Evolutionary conservation across 2,888 invertebrate species (phyloP).

Genomic region (Prenolepis imparis): DNA sequence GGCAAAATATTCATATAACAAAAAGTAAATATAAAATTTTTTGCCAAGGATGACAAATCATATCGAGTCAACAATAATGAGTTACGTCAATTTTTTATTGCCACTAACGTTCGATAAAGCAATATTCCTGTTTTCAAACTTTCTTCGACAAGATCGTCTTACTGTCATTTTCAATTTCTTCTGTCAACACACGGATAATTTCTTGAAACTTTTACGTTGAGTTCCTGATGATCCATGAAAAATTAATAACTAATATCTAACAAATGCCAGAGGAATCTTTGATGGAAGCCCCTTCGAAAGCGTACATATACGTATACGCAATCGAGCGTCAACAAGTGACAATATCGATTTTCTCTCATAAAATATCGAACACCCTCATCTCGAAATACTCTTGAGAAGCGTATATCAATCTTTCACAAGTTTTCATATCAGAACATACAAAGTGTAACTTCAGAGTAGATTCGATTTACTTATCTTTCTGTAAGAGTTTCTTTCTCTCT

Average conservation of each 20-base stretch:
- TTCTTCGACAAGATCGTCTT: constrained; percentile 3
- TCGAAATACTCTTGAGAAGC: background rate
- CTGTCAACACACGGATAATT: constrained; percentile 21
- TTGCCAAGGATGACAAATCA: too few relatives aligned
- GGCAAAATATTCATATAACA: background rate
- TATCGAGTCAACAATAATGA: too few relatives aligned
- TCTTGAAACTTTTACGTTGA: background rate
- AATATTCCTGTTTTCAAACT: background rate
- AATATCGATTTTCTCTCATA: constrained; percentile 31
- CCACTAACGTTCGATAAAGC: background rate
- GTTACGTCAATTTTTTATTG: background rate
- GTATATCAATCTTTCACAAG: constrained; percentile 39
- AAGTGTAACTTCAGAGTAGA: background rate
- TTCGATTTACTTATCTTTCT: background rate
- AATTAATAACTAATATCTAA: constrained; percentile 32
- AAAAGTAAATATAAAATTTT: constrained; percentile 11
- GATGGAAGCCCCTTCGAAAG: background rate
- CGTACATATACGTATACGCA: constrained; percentile 22
- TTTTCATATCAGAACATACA: constrained; percentile 1
- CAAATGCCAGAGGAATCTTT: constrained; percentile 30
- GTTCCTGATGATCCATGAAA: constrained; percentile 18
- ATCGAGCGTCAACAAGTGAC: constrained; percentile 19
- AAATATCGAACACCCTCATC: background rate
- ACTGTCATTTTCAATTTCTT: constrained; percentile 24
- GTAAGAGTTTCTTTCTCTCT: background rate